Conservation (phyloP, 2,888 invertebrate species). For the Ichneumoninae sp. region DNA sequence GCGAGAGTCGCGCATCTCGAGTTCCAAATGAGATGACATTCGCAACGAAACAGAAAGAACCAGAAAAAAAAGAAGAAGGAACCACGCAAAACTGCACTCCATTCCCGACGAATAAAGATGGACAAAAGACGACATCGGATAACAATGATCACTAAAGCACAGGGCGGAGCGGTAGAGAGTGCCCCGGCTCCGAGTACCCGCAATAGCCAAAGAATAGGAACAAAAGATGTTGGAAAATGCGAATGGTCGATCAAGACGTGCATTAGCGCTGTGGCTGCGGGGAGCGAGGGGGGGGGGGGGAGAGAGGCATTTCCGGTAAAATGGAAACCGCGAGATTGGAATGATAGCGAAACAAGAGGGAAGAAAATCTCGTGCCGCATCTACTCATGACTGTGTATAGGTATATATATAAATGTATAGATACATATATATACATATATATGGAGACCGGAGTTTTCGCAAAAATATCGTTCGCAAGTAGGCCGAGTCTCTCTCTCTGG, state of each 20-base stretch:
- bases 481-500: slow-evolving; percentile 35
- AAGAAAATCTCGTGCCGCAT: slow-evolving; percentile 17
- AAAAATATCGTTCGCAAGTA: slow-evolving; percentile 50
- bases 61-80: neutral
- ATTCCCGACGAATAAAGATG: neutral
- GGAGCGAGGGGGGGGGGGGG: neutral
- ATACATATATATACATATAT: neutral
- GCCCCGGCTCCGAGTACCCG: neutral
- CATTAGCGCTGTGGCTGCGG: slow-evolving; percentile 6
- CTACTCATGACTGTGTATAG: neutral
- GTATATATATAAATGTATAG: neutral
- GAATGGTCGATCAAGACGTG: slow-evolving; percentile 33
- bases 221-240: slow-evolving; percentile 17
- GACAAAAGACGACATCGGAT: slow-evolving; percentile 19
- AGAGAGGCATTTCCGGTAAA: neutral
- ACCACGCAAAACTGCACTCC: neutral
- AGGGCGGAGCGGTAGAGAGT: neutral
- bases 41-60: neutral
- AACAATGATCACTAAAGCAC: neutral
- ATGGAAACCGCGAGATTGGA: slow-evolving; percentile 6
- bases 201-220: slow-evolving; percentile 26
- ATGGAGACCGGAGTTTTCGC: slow-evolving; percentile 11
- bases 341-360: slow-evolving; percentile 1
- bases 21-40: neutral
- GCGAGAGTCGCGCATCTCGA: neutral